Base-by-base conservation (phyloP, 2,797 vertebrate genomes). In the Phrynocephalus guinanensis region DNA sequence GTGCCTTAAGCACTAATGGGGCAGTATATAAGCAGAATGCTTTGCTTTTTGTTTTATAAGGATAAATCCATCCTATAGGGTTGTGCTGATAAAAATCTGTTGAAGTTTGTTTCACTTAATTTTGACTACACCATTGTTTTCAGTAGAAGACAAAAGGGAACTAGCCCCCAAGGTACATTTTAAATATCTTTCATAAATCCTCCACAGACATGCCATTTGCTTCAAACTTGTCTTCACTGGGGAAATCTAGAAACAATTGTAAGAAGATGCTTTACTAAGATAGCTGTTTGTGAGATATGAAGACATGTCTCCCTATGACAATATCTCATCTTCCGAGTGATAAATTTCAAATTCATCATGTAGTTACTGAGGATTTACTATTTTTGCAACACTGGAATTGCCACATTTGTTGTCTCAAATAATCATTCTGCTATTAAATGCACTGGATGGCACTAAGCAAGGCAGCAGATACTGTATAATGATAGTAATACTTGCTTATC, bases 141-240 rank as follows among this genome's bases (percentile, higher is more conserved):
- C 38, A 63, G 18, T 22, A 60, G 20, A 75, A 71, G 33, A 63
- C 10, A 63, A 75, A 73, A 38, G 0, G 52, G 3, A 44, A 75
- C 71, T 63, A 20, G n/a, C 20, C 5, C 68, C 80, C 9, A 38
- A 75, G 52, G 33, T 28, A 6, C 6, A 56, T 60, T 75, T 75
- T 63, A 76, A 85, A 76, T 77, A 33, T n/a, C 28, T 85, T 85
- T 50, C n/a, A 67, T 48, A 77, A 67, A 77, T 67, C 38, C 3
- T 50, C 6, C 5, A 7, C 6, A 26, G 2, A 7, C 28, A 26
- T 66, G 67, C 28, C 30, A 28, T 77, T 30, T 2, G 28, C 67
- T 82, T 78, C 63, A 84, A 6, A 15, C 10, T 11, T 75, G 33
- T 79, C 20, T 79, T 85, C 44, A 52, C 28, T 44, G 15, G 82